phyloP scores from a whole-genome alignment of 1,140 invertebrate genomes.

The Manduca sexta region DNA sequence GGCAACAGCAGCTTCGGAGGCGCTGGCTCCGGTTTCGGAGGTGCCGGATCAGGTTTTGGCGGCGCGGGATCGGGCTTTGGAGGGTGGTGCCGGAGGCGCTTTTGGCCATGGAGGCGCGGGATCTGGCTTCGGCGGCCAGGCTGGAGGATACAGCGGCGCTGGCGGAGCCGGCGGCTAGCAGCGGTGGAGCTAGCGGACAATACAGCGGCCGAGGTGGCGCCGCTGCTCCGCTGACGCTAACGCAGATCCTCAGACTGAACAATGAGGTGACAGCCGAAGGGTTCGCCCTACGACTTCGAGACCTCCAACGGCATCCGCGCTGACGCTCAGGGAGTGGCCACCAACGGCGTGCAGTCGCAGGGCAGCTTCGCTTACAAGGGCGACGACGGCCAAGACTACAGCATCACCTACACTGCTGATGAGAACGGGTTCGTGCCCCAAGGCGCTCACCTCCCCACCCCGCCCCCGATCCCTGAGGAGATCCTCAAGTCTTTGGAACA shows the following conservation, averaged over 20 bases:
- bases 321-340: slow-evolving; percentile 56
- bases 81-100: slow-evolving; percentile 18
- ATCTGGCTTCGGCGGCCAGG: slow-evolving; percentile 22
- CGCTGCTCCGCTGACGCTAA: slow-evolving; percentile 44
- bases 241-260: slow-evolving; percentile 55
- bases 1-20: slow-evolving; percentile 9
- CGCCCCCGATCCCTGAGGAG: slow-evolving; percentile 81
- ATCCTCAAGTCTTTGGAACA: slow-evolving; percentile 66
- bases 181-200: slow-evolving; percentile 9
- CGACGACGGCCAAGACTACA: slow-evolving; percentile 82
- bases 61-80: slow-evolving; percentile 29
- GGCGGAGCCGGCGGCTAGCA: slow-evolving; percentile 24
- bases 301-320: slow-evolving; percentile 64
- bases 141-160: slow-evolving; percentile 24
- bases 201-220: slow-evolving; percentile 10
- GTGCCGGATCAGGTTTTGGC: slow-evolving; percentile 12
- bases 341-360: slow-evolving; percentile 56
- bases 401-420: slow-evolving; percentile 84
- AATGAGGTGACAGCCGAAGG: slow-evolving; percentile 61
- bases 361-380: slow-evolving; percentile 67
- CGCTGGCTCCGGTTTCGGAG: slow-evolving; percentile 18
- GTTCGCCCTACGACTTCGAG: slow-evolving; percentile 64
- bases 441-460: slow-evolving; percentile 84
- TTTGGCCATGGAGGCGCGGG: slow-evolving; percentile 17
- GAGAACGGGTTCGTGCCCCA: slow-evolving; percentile 84